These are phyloP conservation scores for Bombus polaris DNA, from an alignment of 1,140 invertebrate species.

Conservation along the genomic window DNA sequence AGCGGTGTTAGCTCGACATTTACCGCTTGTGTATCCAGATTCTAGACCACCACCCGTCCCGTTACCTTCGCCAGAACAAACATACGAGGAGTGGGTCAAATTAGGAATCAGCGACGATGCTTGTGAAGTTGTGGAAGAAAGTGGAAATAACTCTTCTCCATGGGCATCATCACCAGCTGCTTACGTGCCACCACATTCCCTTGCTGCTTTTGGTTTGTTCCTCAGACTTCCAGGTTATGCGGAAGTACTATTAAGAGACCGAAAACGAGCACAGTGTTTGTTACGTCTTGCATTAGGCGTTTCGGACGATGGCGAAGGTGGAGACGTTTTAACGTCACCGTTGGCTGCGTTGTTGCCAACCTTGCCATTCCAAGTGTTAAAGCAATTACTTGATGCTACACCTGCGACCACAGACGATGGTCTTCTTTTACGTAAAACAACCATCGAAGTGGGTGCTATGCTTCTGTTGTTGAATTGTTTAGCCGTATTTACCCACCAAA, in stretches of 20 bases:
- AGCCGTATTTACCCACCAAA: slow-evolving; percentile 94
- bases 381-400: slow-evolving; percentile 90
- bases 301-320: slow-evolving; percentile 94
- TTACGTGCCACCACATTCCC: slow-evolving; percentile 92
- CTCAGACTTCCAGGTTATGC: slow-evolving; percentile 94
- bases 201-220: slow-evolving; percentile 95
- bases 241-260: slow-evolving; percentile 92
- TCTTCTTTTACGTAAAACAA: slow-evolving; percentile 88
- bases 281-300: slow-evolving; percentile 93
- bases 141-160: slow-evolving; percentile 73
- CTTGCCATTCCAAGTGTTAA: slow-evolving; percentile 93
- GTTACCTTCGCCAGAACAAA: slow-evolving; percentile 81
- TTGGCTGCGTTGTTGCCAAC: slow-evolving; percentile 91
- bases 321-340: slow-evolving; percentile 89
- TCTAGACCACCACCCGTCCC: slow-evolving; percentile 82
- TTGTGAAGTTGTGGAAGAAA: slow-evolving; percentile 86
- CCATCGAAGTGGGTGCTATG: slow-evolving; percentile 92
- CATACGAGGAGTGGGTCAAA: slow-evolving; percentile 89
- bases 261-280: slow-evolving; percentile 92
- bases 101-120: slow-evolving; percentile 88
- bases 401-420: slow-evolving; percentile 93
- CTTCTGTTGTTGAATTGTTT: slow-evolving; percentile 93
- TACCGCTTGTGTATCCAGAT: slow-evolving; percentile 94
- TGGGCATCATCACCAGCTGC: slow-evolving; percentile 79
- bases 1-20: slow-evolving; percentile 91